Evolutionary conservation across 2,797 vertebrate genomes (phyloP), one percentile per base, ranked within the genome.

Genomic region (Hypotaenidia okinawae): DNA sequence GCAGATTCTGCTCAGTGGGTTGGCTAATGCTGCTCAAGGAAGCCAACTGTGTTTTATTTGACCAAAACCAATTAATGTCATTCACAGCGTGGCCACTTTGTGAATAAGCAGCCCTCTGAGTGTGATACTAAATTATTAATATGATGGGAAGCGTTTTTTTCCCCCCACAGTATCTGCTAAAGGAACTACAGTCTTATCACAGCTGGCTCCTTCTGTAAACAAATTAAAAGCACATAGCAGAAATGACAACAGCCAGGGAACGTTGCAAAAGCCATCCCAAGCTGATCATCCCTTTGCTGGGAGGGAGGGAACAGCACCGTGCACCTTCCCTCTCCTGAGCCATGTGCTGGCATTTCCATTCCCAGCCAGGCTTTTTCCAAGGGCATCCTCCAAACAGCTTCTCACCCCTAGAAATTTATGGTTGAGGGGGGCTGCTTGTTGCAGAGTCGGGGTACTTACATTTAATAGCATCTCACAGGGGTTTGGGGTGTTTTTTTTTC

Each of bases 231-330:
- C 16, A 28, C 25, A 2, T 64, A 33, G 6, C 58, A 51, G 37
- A 82, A 78, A 74, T 1, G 11, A 37, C 39, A 69, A 8, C n/a
- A 47, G 55, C 13, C 47, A 23, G 22, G 4, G 17, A 79, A 24
- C 39, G 32, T 13, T 49, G 28, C 59, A 84, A 82, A 89, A 76
- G 15, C n/a, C 41, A 79, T 22, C 19, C 35, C 3, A 8, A 45
- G 17, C 9, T 1, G 2, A 55, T 69, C 13, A 33, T 67, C 37
- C 54, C 17, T 68, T 51, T 49, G 45, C 54, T 35, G 0, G 1
- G 45, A 75, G 52, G 9, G 62, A 21, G 58, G 24, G 25, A 64
- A 30, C 32, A 74, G 52, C 13, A 41, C 25, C 0, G 4, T 41
- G 41, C 47, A 66, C 16, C 69, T 80, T 3, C 39, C 30, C 33